Evolutionary conservation across 2,888 invertebrate species (phyloP).

Genomic region (Cosmorhoe ocellata): DNA sequence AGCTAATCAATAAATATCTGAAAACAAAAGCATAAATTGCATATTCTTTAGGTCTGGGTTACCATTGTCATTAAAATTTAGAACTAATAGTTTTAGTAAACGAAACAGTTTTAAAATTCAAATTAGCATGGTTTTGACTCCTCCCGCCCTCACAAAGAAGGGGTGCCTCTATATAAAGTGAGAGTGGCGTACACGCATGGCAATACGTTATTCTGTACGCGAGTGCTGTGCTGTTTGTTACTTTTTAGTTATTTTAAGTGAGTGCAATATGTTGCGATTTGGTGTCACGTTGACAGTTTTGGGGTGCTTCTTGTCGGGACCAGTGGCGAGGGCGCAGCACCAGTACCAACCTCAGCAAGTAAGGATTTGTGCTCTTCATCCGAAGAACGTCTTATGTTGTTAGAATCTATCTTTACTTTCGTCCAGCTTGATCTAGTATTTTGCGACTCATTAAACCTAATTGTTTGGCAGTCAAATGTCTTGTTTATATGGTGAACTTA

Average conservation of each 20-base stretch:
- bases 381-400: no score
- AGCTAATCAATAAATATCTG: no score
- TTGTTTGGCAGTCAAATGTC: no score
- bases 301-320: conserved; percentile 63
- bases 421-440: no score
- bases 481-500: no score
- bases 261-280: conserved; percentile 69
- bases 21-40: no score
- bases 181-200: conserved; percentile 63
- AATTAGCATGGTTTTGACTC: conserved; percentile 37
- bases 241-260: conserved; percentile 46
- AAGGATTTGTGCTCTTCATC: conserved; percentile 26
- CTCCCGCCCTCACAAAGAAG: conserved; percentile 69
- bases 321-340: conserved; percentile 54
- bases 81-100: conserved; percentile 1
- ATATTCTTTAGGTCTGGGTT: no score
- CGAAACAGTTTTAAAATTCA: conserved; percentile 38
- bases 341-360: conserved; percentile 73
- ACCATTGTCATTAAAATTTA: no score
- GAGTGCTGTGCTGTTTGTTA: conserved; percentile 53
- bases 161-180: conserved; percentile 78
- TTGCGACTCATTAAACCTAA: no score
- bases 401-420: no score
- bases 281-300: conserved; percentile 61
- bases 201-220: conserved; percentile 62